Conservation (phyloP, 2,113 vertebrate species). For the Emydura subglobosa region DNA sequence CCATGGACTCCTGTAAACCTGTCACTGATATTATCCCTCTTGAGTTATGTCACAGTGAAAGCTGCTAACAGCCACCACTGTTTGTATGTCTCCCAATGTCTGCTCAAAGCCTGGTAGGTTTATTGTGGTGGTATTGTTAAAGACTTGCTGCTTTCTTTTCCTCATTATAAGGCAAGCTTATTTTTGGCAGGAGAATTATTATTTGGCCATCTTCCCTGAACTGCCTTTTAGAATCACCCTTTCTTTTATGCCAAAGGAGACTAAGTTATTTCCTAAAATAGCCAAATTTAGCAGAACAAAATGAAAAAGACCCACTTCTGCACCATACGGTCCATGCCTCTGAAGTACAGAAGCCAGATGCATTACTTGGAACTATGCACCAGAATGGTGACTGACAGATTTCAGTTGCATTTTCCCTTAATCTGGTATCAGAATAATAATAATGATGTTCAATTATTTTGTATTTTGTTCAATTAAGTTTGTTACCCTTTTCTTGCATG, state of each 20-base stretch:
- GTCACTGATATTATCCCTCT: slow-evolving; percentile 70
- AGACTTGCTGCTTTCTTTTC: not conserved
- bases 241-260: not conserved
- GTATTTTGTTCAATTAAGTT: not conserved
- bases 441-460: not conserved
- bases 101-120: slow-evolving; percentile 2
- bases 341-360: not conserved
- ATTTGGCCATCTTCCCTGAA: not conserved
- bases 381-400: not conserved
- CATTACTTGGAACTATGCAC: accelerated
- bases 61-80: not conserved
- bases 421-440: not conserved
- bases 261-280: not conserved
- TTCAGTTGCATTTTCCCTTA: not conserved
- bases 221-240: not conserved
- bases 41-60: slow-evolving; percentile 71
- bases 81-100: not conserved
- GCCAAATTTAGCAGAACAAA: not conserved
- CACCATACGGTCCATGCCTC: not conserved
- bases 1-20: slow-evolving; percentile 79
- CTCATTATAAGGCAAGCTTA: not conserved
- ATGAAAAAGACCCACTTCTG: not conserved
- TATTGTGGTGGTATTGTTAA: not conserved
- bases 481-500: not conserved
- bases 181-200: not conserved